Evolutionary conservation across 2,888 invertebrate species (phyloP).

Genomic region (Microctonus hyperodae): DNA sequence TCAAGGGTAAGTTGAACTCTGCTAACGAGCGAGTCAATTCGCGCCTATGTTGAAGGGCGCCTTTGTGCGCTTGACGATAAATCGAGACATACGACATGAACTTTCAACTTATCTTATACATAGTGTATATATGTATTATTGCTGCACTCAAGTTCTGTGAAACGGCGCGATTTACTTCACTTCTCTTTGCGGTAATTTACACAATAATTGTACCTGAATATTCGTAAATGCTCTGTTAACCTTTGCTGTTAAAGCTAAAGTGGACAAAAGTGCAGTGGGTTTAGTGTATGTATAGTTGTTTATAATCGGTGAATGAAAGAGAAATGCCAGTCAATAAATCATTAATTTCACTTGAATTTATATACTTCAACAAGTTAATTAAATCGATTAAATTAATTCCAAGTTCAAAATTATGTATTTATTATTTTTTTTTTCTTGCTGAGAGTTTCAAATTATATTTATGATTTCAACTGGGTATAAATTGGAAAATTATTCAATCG

Average conservation of each 20-base stretch:
- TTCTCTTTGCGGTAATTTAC: not conserved
- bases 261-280: not conserved
- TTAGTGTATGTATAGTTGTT: not conserved
- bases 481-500: too few species aligned
- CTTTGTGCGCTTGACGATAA: conserved; percentile 34
- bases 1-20: conserved; percentile 39
- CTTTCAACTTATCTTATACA: conserved; percentile 3
- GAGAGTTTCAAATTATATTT: not conserved
- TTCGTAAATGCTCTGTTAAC: not conserved
- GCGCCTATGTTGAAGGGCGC: conserved; percentile 35
- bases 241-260: not conserved
- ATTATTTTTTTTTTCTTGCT: not conserved
- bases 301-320: not conserved
- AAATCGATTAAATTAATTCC: not conserved
- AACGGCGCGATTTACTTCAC: not conserved
- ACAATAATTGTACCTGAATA: not conserved
- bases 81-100: conserved; percentile 16
- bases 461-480: not conserved
- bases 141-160: not conserved
- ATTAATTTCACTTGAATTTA: not conserved
- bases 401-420: not conserved
- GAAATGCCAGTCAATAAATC: not conserved
- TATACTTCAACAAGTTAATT: not conserved
- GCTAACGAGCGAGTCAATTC: conserved; percentile 43
- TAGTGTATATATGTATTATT: not conserved